Base-by-base conservation (phyloP, 2,797 vertebrate genomes). In the Fratercula arctica region DNA sequence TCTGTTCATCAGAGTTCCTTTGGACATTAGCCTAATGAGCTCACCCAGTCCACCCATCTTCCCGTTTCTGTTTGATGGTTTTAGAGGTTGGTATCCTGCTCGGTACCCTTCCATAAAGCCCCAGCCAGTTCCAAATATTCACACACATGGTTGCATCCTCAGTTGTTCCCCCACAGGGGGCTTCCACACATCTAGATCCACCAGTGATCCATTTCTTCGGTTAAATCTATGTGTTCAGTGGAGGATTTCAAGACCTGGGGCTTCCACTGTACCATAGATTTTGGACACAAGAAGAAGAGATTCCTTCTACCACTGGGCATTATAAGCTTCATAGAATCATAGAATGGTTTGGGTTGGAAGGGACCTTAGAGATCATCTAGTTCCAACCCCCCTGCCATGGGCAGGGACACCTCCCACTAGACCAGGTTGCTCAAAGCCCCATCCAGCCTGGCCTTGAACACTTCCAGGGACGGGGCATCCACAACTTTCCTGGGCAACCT, bases 121-220 rank as follows among this genome's bases (percentile, higher is more conserved):
- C 18, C 25, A 41, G 35, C 13, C 16, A 19, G 16, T 77, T 90
- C 43, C 57, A 86, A 18, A 57, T 5, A 1, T 45, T 88, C 57
- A 33, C 16, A 31, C 2, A 1, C 2, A 1, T 75, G 29, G 12
- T 41, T 77, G 24, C 24, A 56, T 87, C 26, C 26, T 57, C 39
- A 6, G n/a, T 15, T 60, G 15, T 79, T 53, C 28, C 16, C 29
- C 16, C 20, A 17, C 23, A 11, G 29, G 11, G 3, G 12, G 3
- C 23, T 80, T 75, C n/a, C 20, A 41, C 14, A 3, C 16, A 26
- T 70, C 31, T 69, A 28, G 15, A 51, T 8, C 31, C 28, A 16
- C 19, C 0, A 0, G 8, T 57, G 35, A 56, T 79, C n/a, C 4
- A 1, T 80, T 90, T 76, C 19, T 88, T 35, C 14, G 33, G 7